These are phyloP conservation scores for Calameuta idolon DNA, from an alignment of 2,888 invertebrate species.

Conservation along the genomic window DNA sequence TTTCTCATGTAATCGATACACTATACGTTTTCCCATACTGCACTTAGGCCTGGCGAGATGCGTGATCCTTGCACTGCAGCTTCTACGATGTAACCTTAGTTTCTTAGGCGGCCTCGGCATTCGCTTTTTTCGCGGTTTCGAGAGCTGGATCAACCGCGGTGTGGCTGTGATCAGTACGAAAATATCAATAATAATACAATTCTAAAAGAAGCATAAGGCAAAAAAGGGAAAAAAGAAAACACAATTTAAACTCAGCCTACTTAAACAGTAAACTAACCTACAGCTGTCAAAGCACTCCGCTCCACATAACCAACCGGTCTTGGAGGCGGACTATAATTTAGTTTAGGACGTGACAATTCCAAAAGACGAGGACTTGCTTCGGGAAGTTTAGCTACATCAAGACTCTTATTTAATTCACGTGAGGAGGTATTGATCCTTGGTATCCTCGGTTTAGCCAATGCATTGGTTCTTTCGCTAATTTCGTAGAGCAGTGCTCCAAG, in stretches of 20 bases:
- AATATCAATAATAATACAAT: neutral
- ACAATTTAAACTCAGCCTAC: neutral
- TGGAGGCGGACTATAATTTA: constrained; percentile 14
- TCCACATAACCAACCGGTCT: constrained; percentile 30
- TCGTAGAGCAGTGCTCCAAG: constrained; percentile 39
- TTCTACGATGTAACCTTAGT: neutral
- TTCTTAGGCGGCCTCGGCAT: neutral
- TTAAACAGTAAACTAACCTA: constrained; percentile 26
- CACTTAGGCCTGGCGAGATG: constrained; percentile 17
- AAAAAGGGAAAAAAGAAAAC: neutral
- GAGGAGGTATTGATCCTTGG: neutral
- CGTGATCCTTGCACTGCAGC: constrained; percentile 16
- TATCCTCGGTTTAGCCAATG: constrained; percentile 39
- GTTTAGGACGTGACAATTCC: constrained; percentile 37
- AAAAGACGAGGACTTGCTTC: constrained; percentile 24
- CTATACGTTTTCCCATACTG: neutral
- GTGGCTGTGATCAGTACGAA: constrained; percentile 28
- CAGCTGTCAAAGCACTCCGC: constrained; percentile 36
- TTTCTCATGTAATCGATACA: neutral
- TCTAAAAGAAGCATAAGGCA: neutral
- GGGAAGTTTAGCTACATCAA: constrained; percentile 10
- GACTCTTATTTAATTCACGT: neutral
- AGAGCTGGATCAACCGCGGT: constrained; percentile 37
- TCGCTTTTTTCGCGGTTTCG: constrained; percentile 31
- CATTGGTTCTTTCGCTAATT: constrained; percentile 41